phyloP scores from a whole-genome alignment of 30 jellyfish, hydroid and myxozoan genomes.

The Aurelia sp. region DNA sequence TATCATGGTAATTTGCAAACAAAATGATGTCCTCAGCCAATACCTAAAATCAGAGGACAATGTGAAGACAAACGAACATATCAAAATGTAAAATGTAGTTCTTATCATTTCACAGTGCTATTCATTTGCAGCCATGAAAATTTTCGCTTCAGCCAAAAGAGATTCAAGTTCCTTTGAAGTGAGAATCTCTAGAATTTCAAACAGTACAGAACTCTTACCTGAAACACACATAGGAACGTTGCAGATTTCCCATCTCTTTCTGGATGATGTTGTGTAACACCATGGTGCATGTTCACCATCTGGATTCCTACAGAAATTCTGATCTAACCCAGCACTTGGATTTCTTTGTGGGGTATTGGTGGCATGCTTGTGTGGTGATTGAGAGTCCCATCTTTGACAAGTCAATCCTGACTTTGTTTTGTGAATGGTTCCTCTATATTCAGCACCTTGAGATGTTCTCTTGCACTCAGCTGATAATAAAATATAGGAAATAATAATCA shows the following conservation, averaged over 20 bases:
- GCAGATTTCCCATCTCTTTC: conserved; percentile 22
- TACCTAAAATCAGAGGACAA: no score
- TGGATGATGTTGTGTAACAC: conserved; percentile 11
- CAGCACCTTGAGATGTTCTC: neutral
- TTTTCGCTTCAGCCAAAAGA: no score
- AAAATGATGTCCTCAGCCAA: no score
- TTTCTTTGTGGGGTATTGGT: neutral
- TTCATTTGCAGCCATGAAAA: no score
- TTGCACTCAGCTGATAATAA: conserved; percentile 3
- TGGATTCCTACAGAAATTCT: conserved; percentile 31
- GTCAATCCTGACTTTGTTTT: conserved; percentile 9
- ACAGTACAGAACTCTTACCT: neutral
- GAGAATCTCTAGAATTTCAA: no score
- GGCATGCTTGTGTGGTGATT: conserved; percentile 21
- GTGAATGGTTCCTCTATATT: conserved; percentile 7
- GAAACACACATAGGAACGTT: neutral
- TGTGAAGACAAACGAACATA: no score
- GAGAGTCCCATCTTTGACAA: conserved; percentile 36
- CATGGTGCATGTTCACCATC: conserved; percentile 26
- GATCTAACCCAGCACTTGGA: conserved; percentile 29
- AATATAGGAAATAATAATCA: no score
- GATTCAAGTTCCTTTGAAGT: no score
- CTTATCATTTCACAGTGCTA: no score
- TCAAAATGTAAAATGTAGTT: no score
- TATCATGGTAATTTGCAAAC: no score